phyloP scores from a whole-genome alignment of 2,113 vertebrate species.

The Sylvilagus bachmani region DNA sequence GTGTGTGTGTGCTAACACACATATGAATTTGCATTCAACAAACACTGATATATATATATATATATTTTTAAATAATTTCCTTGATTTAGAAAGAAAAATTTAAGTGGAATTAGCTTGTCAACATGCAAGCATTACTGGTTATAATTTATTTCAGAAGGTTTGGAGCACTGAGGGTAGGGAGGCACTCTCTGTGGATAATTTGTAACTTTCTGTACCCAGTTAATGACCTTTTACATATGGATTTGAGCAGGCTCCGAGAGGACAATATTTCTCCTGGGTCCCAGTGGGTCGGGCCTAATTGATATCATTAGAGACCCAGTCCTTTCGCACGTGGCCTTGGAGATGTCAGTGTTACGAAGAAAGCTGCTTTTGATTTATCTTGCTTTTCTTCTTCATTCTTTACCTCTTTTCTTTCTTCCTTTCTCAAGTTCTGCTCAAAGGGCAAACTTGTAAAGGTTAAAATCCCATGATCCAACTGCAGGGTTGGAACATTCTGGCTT shows the following conservation, averaged over 20 bases:
- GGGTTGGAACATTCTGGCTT: conserved; percentile 76
- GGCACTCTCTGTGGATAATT: conserved; percentile 81
- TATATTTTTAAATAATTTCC: conserved; percentile 43
- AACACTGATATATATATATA: neutral
- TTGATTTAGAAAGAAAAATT: conserved; percentile 80
- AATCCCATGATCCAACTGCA: conserved; percentile 76
- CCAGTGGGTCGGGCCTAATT: conserved; percentile 90
- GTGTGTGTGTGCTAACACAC: neutral
- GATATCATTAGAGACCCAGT: conserved; percentile 91
- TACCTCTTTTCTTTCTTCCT: conserved; percentile 77
- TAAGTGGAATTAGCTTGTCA: conserved; percentile 87
- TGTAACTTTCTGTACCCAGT: conserved; percentile 85
- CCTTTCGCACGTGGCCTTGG: conserved; percentile 89
- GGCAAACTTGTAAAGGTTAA: conserved; percentile 83
- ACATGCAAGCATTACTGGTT: conserved; percentile 84
- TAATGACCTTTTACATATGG: conserved; percentile 94
- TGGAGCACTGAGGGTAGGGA: conserved; percentile 63
- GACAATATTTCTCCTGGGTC: conserved; percentile 90
- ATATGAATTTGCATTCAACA: neutral
- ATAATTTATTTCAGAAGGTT: conserved; percentile 88
- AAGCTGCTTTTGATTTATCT: conserved; percentile 92
- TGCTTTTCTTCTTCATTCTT: conserved; percentile 89
- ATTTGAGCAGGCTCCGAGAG: conserved; percentile 88
- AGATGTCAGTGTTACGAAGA: conserved; percentile 89
- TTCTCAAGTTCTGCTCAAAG: conserved; percentile 87